Percentiles rank a stretch among this genome's conserved stretches.
Evolutionary conservation across 2,797 vertebrate species (phyloP).

Genomic region (Melanotaenia maccullochi): DNA sequence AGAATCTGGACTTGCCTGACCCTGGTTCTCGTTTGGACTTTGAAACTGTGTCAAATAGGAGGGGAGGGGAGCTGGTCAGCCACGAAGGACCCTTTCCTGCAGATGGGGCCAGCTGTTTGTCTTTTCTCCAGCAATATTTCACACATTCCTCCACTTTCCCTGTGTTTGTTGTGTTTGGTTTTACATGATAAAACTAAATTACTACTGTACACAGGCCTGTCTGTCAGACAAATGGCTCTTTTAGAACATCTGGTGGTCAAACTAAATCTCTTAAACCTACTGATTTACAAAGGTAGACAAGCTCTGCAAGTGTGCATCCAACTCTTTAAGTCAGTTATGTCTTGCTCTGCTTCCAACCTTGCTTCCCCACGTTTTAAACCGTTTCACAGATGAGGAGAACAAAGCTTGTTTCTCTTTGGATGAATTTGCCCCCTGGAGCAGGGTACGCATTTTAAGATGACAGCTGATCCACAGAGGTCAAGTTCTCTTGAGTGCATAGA

Average conservation of each 20-base stretch:
- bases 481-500: slow-evolving; percentile 49
- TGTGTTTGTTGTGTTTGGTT: slow-evolving; percentile 40
- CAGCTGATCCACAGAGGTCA: slow-evolving; percentile 59
- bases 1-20: slow-evolving; percentile 58
- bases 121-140: slow-evolving; percentile 46
- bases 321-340: slow-evolving; percentile 57
- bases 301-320: slow-evolving; percentile 45
- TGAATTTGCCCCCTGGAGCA: slow-evolving; percentile 51
- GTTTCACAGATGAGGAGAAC: slow-evolving; percentile 67
- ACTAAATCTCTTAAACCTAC: slow-evolving; percentile 37
- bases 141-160: slow-evolving; percentile 44
- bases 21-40: slow-evolving; percentile 50
- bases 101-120: slow-evolving; percentile 32
- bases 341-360: slow-evolving; percentile 52
- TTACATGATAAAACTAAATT: slow-evolving; percentile 42
- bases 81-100: slow-evolving; percentile 30
- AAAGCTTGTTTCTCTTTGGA: slow-evolving; percentile 43
- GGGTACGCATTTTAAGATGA: slow-evolving; percentile 52
- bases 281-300: slow-evolving; percentile 70
- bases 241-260: slow-evolving; percentile 44
- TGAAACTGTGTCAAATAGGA: slow-evolving; percentile 49
- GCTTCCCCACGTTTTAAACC: slow-evolving; percentile 46
- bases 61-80: slow-evolving; percentile 24
- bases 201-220: slow-evolving; percentile 8
- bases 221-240: slow-evolving; percentile 25